phyloP scores from a whole-genome alignment of 2,797 vertebrate species.

The Acanthornis magna region DNA sequence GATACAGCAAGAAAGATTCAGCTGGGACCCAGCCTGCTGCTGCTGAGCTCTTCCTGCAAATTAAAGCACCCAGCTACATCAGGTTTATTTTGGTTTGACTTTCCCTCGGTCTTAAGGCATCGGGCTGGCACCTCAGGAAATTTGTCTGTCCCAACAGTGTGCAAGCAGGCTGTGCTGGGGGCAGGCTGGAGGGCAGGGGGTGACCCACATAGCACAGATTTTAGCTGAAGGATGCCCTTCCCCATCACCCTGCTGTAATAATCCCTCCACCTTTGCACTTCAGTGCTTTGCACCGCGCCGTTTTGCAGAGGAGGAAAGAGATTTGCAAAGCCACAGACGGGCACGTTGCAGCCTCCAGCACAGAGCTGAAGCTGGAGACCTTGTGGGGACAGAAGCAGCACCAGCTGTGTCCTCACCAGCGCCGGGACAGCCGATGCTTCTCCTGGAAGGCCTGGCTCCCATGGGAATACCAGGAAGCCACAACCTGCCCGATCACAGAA shows the following conservation, averaged over 20 bases:
- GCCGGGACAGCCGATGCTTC: neutral
- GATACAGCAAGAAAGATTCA: neutral
- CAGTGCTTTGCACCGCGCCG: fast-evolving
- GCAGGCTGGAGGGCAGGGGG: neutral
- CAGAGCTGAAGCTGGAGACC: neutral
- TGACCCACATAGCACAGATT: neutral
- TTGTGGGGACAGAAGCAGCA: neutral
- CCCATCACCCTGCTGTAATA: neutral
- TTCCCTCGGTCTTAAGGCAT: neutral
- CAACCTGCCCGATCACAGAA: neutral
- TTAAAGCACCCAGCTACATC: neutral
- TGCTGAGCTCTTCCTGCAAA: neutral
- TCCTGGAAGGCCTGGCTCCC: neutral
- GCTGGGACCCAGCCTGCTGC: neutral
- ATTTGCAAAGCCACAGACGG: neutral
- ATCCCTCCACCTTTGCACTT: neutral
- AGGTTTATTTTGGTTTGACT: neutral
- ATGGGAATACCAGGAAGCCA: neutral
- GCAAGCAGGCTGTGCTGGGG: neutral
- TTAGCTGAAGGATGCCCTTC: neutral
- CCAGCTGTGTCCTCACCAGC: neutral
- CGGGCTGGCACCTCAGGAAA: neutral
- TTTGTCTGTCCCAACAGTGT: neutral
- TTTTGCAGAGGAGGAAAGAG: neutral
- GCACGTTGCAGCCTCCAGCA: neutral